Conservation (phyloP, 1,140 invertebrate genomes). For the Drosophila aff. region DNA sequence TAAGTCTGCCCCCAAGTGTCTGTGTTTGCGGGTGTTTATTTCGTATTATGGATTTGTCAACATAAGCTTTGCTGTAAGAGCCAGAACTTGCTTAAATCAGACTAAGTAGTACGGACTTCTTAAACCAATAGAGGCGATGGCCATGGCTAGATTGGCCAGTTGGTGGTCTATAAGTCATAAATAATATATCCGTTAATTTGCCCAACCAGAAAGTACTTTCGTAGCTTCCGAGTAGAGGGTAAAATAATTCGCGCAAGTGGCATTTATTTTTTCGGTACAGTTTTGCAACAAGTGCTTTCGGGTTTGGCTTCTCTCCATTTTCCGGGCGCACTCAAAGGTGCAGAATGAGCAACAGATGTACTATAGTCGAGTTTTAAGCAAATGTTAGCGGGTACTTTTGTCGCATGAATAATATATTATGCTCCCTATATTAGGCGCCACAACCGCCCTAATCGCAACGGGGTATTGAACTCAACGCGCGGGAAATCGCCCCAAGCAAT, state of each 20-base stretch:
- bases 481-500: constrained; percentile 24
- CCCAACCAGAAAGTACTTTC: background rate
- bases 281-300: constrained; percentile 67
- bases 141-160: background rate
- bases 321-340: constrained; percentile 12
- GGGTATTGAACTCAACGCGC: constrained; percentile 64
- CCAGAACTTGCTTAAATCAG: constrained; percentile 21
- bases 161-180: background rate
- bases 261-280: constrained; percentile 3
- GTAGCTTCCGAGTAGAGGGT: too few species aligned
- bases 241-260: background rate
- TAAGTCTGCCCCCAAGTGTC: constrained; percentile 32
- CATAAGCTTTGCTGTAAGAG: constrained; percentile 7
- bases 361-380: background rate
- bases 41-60: constrained; percentile 32
- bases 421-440: background rate
- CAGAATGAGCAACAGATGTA: constrained; percentile 21
- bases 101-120: background rate
- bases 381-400: constrained; percentile 15
- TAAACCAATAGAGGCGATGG: background rate
- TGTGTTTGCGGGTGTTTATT: constrained; percentile 34
- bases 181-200: background rate
- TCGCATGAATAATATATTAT: constrained; percentile 9
- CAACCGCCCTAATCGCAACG: constrained; percentile 43
- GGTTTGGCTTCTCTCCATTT: constrained; percentile 7